These are phyloP conservation scores for Hydropsyche tenuis DNA, from an alignment of 1,140 invertebrate species.

Conservation along the genomic window DNA sequence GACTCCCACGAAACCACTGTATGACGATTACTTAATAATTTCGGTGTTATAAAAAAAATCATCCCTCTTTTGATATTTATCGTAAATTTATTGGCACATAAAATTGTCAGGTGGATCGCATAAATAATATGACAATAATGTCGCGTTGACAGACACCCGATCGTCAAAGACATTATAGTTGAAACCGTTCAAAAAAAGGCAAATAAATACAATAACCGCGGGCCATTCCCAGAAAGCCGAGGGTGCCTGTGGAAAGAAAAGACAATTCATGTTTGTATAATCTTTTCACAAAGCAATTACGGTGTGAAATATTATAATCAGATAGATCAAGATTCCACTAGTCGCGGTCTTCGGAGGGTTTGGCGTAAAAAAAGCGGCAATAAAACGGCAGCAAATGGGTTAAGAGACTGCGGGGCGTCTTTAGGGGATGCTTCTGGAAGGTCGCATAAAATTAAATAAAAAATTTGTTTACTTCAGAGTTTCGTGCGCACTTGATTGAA, in stretches of 20 bases:
- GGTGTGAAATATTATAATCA: slow-evolving; percentile 49
- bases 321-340: slow-evolving; percentile 40
- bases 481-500: no score
- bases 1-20: neutral
- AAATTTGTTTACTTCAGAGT: no score
- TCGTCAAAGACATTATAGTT: slow-evolving; percentile 31
- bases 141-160: slow-evolving; percentile 41
- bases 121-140: slow-evolving; percentile 48
- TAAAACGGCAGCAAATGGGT: slow-evolving; percentile 47
- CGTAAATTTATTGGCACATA: slow-evolving; percentile 48
- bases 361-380: slow-evolving; percentile 9
- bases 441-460: neutral
- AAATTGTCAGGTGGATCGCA: slow-evolving; percentile 43
- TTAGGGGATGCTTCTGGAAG: slow-evolving; percentile 18
- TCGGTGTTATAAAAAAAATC: slow-evolving; percentile 2
- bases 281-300: slow-evolving; percentile 50
- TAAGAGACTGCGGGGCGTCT: slow-evolving; percentile 28
- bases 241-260: slow-evolving; percentile 1
- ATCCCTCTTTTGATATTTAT: slow-evolving; percentile 40
- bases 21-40: slow-evolving; percentile 26
- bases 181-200: neutral
- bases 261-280: slow-evolving; percentile 37
- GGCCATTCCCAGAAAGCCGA: slow-evolving; percentile 23
- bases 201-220: neutral
- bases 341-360: neutral